These are phyloP conservation scores for Pelvicachromis taeniatus DNA, from an alignment of 2,113 vertebrate species.

Conservation along the genomic window DNA sequence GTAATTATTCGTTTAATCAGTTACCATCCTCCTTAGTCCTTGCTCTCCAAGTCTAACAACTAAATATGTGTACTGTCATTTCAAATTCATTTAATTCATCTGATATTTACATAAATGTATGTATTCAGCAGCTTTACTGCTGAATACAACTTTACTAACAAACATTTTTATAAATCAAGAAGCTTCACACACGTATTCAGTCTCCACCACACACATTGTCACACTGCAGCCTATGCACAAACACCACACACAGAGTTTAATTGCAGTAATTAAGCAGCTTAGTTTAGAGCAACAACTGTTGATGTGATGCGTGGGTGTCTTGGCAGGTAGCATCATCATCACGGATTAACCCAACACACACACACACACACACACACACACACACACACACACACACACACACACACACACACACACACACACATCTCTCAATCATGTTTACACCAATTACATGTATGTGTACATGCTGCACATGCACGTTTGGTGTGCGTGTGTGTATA, in stretches of 20 bases:
- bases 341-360: constrained; percentile 51
- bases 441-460: constrained; percentile 18
- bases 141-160: constrained; percentile 3
- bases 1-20: neutral
- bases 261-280: constrained; percentile 66
- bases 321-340: constrained; percentile 63
- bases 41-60: too few species aligned
- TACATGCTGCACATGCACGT: neutral
- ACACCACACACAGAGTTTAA: constrained; percentile 56
- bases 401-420: neutral
- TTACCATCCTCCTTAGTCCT: neutral
- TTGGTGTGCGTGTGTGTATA: neutral
- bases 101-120: neutral
- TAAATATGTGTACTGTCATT: neutral
- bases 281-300: constrained; percentile 69
- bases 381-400: constrained; percentile 17
- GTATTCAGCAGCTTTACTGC: neutral
- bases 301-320: constrained; percentile 52
- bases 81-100: neutral
- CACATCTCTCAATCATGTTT: constrained; percentile 33
- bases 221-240: constrained; percentile 14
- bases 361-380: neutral
- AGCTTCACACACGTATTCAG: neutral
- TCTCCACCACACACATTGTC: neutral
- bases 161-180: neutral